Conservation (phyloP, 2,888 invertebrate genomes). For the Eupeodes latifasciatus region DNA sequence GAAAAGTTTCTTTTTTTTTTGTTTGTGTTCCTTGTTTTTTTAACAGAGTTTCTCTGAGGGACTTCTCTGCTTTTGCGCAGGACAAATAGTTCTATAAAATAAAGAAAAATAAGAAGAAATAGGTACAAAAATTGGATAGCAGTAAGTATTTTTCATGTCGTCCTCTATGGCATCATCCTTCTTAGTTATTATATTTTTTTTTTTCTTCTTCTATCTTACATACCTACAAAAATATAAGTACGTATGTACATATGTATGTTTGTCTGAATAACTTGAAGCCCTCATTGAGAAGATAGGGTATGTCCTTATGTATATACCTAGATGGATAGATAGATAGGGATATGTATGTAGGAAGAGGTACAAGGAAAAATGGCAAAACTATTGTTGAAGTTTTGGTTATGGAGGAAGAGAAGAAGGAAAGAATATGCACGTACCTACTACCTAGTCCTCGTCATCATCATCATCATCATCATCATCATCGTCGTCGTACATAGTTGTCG, state of each 20-base stretch:
- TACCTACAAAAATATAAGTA: not conserved
- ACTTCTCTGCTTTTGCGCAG: conserved; percentile 58
- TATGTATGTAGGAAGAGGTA: not conserved
- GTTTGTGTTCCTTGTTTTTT: too few species aligned
- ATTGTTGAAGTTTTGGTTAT: conserved; percentile 54
- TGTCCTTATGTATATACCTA: conserved; percentile 38
- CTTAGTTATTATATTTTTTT: conserved; percentile 26
- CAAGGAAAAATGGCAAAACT: conserved; percentile 26
- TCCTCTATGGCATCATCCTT: conserved; percentile 60
- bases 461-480: not conserved
- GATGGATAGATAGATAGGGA: not conserved
- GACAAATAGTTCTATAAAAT: conserved; percentile 51
- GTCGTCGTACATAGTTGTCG: not conserved
- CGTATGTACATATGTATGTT: not conserved
- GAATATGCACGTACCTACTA: conserved; percentile 17
- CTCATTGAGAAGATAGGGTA: not conserved
- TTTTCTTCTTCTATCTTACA: conserved; percentile 5
- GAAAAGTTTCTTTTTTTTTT: not conserved
- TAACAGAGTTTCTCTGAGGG: conserved; percentile 10
- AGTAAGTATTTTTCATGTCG: conserved; percentile 47
- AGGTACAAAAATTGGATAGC: conserved; percentile 34
- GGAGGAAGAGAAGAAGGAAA: conserved; percentile 25
- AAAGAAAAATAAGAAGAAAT: not conserved
- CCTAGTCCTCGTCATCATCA: conserved; percentile 7
- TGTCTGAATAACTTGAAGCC: not conserved